Conservation (phyloP, 2,888 invertebrate genomes). For the Chironomus riparius region DNA sequence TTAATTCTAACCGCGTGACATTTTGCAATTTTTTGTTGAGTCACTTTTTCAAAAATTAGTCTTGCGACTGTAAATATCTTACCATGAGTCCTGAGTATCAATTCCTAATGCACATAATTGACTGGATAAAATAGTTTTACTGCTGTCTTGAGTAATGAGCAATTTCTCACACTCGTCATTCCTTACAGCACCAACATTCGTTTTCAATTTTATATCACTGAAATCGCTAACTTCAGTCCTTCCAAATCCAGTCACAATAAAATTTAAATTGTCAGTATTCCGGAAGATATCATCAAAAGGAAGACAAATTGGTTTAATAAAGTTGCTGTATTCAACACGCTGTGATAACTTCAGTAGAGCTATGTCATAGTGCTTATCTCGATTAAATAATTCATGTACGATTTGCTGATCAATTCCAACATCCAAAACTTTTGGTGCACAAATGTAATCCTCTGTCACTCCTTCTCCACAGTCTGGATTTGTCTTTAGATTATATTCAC, state of each 20-base stretch:
- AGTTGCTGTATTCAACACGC: slow-evolving; percentile 32
- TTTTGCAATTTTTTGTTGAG: too few relatives aligned
- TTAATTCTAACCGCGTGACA: neutral
- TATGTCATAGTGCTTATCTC: slow-evolving; percentile 38
- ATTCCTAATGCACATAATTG: slow-evolving; percentile 16
- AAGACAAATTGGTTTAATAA: slow-evolving; percentile 28
- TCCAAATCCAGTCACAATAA: slow-evolving; percentile 50
- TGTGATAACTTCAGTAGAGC: slow-evolving; percentile 37
- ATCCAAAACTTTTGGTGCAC: slow-evolving; percentile 37
- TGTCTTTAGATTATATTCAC: slow-evolving; percentile 32
- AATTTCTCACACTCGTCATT: neutral
- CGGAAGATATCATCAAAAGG: slow-evolving; percentile 29
- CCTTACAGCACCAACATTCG: neutral
- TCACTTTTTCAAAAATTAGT: too few relatives aligned
- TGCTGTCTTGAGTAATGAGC: neutral
- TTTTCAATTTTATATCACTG: slow-evolving; percentile 6
- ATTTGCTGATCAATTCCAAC: slow-evolving; percentile 34
- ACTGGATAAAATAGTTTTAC: neutral
- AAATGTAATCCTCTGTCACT: slow-evolving; percentile 33
- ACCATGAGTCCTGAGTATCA: slow-evolving; percentile 15
- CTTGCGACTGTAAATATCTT: neutral
- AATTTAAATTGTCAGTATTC: slow-evolving; percentile 35
- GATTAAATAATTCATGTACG: slow-evolving; percentile 33
- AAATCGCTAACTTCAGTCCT: slow-evolving; percentile 42
- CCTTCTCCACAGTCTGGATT: slow-evolving; percentile 30